A percentile compares a stretch with the other conserved stretches of the same genome.
These are phyloP conservation scores for Cyprinodon variegatus DNA, from an alignment of 2,113 vertebrate genomes.

Conservation along the genomic window DNA sequence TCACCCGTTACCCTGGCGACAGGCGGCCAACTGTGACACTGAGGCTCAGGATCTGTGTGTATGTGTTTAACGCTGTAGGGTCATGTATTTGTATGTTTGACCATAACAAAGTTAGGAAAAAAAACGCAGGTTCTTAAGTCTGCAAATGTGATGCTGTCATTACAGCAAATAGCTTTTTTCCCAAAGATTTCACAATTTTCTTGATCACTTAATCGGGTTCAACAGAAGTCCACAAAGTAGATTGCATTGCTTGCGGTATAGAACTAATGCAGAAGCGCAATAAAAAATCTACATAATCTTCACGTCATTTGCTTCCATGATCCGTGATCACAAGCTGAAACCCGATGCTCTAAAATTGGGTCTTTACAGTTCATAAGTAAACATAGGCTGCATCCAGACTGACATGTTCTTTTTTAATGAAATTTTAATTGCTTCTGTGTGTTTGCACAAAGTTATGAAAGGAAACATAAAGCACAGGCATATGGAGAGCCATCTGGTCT, in stretches of 20 bases:
- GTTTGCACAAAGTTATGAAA: slow-evolving; percentile 27
- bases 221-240: background rate
- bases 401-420: slow-evolving; percentile 1
- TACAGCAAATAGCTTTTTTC: too few species aligned
- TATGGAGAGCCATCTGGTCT: slow-evolving; percentile 55
- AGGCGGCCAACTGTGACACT: slow-evolving; percentile 69
- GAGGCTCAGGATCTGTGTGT: slow-evolving; percentile 13
- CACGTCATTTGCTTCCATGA: background rate
- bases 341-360: background rate
- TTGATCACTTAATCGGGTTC: background rate
- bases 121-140: background rate
- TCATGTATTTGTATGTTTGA: background rate
- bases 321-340: background rate
- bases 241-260: background rate
- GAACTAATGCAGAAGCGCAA: too few species aligned
- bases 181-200: background rate
- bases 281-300: background rate
- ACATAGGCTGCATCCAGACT: background rate
- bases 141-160: background rate
- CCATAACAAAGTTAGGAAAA: background rate
- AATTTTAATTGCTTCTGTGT: slow-evolving; percentile 4
- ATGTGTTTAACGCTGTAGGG: background rate
- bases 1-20: slow-evolving; percentile 82
- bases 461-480: slow-evolving; percentile 37
- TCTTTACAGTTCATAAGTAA: background rate